Base-by-base conservation (phyloP, 2,113 vertebrate genomes). In the Rhinogobius similis region DNA sequence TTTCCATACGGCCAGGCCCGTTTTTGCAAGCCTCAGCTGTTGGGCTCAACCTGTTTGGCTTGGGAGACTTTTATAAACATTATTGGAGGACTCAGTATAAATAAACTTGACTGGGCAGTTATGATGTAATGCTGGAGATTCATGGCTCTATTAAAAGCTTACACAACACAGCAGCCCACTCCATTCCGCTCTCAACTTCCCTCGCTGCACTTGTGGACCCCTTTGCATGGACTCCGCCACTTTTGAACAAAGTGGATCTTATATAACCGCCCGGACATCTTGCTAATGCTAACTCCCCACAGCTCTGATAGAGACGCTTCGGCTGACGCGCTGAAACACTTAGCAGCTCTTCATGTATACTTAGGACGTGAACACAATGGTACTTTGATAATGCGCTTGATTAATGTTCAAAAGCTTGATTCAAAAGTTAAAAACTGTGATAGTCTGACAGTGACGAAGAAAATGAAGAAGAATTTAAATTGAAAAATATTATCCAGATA, bases 91-190 rank as follows among this genome's bases (percentile, higher is more conserved):
- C 41, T 10, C 20, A 3, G 56, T 79, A 81, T 87, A 87, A 87
- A 83, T 84, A 86, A 74, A 77, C 71, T 53, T 62, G 65, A 76
- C 76, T 76, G 62, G 72, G 46, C 76, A 0, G 65, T 69, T 79
- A 70, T 89, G 86, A 88, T 78, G 80, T 84, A 87, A 89, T 77
- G 53, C 21, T 53, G 0, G 75, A 72, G 77, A 74, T 81, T 76
- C 73, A 65, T 4, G n/a, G 66, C 70, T 82, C 64, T 64, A 69
- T 77, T 84, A 79, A 83, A 79, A 53, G 70, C 85, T 89, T 89
- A 89, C 81, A 84, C 81, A 89, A 88, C 77, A 88, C 77, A 65
- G 36, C 9, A 26, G 29, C 53, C 23, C 79, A 44, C 74, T 86
- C 81, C 85, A 67, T n/a, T n/a, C n/a, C n/a, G n/a, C n/a, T n/a